A percentile compares a stretch with the other conserved stretches of the same genome.
Conservation (phyloP, 2,113 vertebrate genomes). For the Phyllopteryx taeniolatus region DNA sequence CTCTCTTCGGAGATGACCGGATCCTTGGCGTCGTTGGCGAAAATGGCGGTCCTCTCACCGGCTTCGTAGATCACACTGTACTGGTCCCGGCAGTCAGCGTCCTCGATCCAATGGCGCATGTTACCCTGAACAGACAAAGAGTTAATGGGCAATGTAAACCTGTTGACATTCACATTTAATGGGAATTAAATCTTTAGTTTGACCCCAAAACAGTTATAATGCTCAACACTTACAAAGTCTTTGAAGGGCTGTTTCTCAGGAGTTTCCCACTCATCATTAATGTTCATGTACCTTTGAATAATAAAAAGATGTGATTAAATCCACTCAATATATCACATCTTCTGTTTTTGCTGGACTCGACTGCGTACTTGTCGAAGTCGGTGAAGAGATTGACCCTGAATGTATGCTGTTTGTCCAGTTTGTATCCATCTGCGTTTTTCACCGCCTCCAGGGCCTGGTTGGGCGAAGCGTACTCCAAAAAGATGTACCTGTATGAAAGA, state of each 20-base stretch:
- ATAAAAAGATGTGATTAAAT: neutral
- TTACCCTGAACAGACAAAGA: slow-evolving; percentile 77
- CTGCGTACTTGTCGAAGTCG: slow-evolving; percentile 93
- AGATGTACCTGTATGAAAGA: slow-evolving; percentile 83
- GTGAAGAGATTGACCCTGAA: slow-evolving; percentile 98
- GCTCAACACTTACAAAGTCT: slow-evolving; percentile 84
- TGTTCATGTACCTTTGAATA: slow-evolving; percentile 85
- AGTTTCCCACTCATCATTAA: slow-evolving; percentile 95
- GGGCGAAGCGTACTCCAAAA: slow-evolving; percentile 91
- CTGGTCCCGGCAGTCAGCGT: slow-evolving; percentile 93
- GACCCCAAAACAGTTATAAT: neutral
- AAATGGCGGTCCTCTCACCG: slow-evolving; percentile 92
- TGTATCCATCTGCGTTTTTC: slow-evolving; percentile 96
- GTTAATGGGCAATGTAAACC: neutral
- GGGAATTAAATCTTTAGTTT: neutral
- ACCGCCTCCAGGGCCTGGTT: slow-evolving; percentile 89
- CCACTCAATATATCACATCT: neutral
- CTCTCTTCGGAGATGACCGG: slow-evolving; percentile 88
- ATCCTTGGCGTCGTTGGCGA: slow-evolving; percentile 91
- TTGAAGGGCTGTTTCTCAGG: slow-evolving; percentile 98
- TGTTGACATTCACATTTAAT: neutral
- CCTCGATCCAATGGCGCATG: slow-evolving; percentile 94
- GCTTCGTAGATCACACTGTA: slow-evolving; percentile 99
- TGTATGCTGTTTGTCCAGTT: slow-evolving; percentile 96
- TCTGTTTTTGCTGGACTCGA: neutral